phyloP scores from a whole-genome alignment of 2,888 invertebrate species.

The Bugula neritina region DNA sequence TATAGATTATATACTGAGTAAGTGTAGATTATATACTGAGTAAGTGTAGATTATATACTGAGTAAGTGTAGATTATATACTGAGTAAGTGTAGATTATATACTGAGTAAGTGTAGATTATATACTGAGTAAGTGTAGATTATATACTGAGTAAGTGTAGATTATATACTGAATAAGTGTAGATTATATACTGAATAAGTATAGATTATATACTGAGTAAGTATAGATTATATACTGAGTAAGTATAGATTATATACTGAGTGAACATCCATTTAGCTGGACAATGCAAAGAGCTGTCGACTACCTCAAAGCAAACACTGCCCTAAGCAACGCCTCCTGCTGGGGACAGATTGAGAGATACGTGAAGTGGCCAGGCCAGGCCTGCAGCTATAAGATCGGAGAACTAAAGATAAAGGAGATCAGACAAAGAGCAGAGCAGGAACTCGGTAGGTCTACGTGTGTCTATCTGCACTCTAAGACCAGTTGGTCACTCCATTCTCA shows the following conservation, averaged over 20 bases:
- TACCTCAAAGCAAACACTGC: constrained; percentile 38
- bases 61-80: neutral
- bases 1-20: too few species aligned
- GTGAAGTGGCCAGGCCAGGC: constrained; percentile 51
- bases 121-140: neutral
- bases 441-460: constrained; percentile 37
- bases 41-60: too few species aligned
- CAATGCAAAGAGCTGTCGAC: constrained; percentile 39
- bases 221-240: neutral
- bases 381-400: constrained; percentile 45
- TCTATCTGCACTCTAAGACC: neutral
- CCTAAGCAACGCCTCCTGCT: neutral
- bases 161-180: too few species aligned
- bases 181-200: too few species aligned
- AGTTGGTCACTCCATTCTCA: too few species aligned
- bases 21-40: too few species aligned
- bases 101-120: constrained; percentile 25
- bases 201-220: neutral
- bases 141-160: neutral
- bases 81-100: too few species aligned
- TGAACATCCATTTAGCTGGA: constrained; percentile 37
- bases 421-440: constrained; percentile 38
- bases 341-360: constrained; percentile 44
- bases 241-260: neutral
- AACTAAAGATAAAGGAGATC: constrained; percentile 42